Conservation (phyloP, 2,797 vertebrate species). For the Acipenser oxyrinchus region DNA sequence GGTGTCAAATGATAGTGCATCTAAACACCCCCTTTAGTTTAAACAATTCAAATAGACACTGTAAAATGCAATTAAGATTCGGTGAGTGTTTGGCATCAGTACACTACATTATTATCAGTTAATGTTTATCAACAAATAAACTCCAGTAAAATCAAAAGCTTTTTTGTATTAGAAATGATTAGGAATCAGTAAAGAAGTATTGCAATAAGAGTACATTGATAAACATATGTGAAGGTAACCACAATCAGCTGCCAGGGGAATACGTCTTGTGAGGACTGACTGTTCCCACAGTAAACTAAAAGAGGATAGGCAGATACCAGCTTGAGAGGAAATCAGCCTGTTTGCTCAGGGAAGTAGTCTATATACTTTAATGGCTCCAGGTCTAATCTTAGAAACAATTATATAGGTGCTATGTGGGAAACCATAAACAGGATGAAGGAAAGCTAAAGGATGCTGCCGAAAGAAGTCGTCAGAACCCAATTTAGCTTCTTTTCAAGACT, state of each 20-base stretch:
- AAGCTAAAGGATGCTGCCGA: constrained; percentile 6
- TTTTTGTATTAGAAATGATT: too few species aligned
- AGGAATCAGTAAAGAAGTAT: not conserved
- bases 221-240: too few species aligned
- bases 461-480: not conserved
- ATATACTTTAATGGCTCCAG: constrained; percentile 10
- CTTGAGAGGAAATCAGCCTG: constrained; percentile 7
- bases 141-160: not conserved
- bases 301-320: not conserved
- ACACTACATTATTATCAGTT: too few species aligned
- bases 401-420: not conserved
- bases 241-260: too few species aligned
- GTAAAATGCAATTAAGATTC: too few species aligned
- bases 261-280: not conserved
- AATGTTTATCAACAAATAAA: not conserved
- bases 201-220: too few species aligned
- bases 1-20: too few species aligned
- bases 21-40: too few species aligned
- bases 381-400: constrained; percentile 15
- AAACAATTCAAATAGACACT: too few species aligned
- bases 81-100: too few species aligned
- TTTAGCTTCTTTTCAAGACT: not conserved
- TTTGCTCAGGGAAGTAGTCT: constrained; percentile 18
- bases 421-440: constrained; percentile 10
- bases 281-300: constrained; percentile 13